A percentile compares a stretch with the other conserved stretches of the same genome.
Evolutionary conservation across 2,888 invertebrate genomes (phyloP).

Genomic region (Ormia ochracea): DNA sequence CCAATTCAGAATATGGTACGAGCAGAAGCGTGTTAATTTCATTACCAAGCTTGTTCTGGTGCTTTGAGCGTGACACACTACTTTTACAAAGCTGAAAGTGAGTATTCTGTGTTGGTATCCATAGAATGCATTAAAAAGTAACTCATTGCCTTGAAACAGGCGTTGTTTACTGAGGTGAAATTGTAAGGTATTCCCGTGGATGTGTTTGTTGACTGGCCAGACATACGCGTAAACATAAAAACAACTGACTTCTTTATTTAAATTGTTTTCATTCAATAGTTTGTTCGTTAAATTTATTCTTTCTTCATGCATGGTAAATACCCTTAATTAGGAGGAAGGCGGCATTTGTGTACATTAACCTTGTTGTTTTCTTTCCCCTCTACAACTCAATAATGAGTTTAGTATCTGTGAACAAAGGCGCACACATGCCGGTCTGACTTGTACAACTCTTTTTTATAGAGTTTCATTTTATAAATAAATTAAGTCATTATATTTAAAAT

Average conservation of each 20-base stretch:
- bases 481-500: slow-evolving; percentile 54
- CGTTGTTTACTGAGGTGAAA: slow-evolving; percentile 31
- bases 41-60: too few relatives aligned
- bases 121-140: not conserved
- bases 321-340: slow-evolving; percentile 46
- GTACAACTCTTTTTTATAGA: slow-evolving; percentile 26
- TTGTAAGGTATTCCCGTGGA: not conserved
- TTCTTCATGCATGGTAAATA: slow-evolving; percentile 42
- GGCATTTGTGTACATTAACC: slow-evolving; percentile 9
- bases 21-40: too few relatives aligned
- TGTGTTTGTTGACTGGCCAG: not conserved
- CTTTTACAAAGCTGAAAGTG: too few relatives aligned
- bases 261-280: not conserved
- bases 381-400: not conserved
- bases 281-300: not conserved
- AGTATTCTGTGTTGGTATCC: too few relatives aligned
- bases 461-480: slow-evolving; percentile 26
- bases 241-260: slow-evolving; percentile 9
- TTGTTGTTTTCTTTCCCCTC: not conserved
- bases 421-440: not conserved
- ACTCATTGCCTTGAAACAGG: slow-evolving; percentile 30
- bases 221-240: not conserved
- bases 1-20: too few relatives aligned
- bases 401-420: not conserved
- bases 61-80: too few relatives aligned